A percentile compares a stretch with the other conserved stretches of the same genome.
phyloP scores from a whole-genome alignment of 2,888 invertebrate genomes.

The Carabus problematicus region DNA sequence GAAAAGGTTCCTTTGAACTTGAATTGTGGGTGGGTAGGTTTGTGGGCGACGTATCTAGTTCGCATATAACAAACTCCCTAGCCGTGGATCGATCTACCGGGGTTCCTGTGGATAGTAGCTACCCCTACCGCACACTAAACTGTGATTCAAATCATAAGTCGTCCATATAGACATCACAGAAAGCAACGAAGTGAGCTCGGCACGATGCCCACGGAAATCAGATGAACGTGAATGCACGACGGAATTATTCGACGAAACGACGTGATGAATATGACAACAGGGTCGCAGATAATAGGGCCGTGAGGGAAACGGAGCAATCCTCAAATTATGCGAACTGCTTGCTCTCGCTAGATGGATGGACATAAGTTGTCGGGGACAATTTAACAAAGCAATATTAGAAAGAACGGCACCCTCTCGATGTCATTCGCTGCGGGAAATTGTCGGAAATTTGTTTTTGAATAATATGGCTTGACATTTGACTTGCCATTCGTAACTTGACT shows the following conservation, averaged over 20 bases:
- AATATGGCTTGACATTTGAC: constrained; percentile 16
- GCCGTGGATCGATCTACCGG: too few species aligned
- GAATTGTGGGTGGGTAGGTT: too few species aligned
- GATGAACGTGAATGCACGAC: too few species aligned
- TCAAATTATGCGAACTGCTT: constrained; percentile 33
- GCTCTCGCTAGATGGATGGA: constrained; percentile 27
- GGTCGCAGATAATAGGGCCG: constrained; percentile 31
- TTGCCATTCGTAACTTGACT: constrained; percentile 10
- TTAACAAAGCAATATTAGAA: constrained; percentile 32
- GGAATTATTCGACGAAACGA: constrained; percentile 2
- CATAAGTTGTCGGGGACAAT: constrained; percentile 34
- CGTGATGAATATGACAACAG: constrained; percentile 35
- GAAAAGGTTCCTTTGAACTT: too few species aligned
- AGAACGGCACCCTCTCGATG: background rate
- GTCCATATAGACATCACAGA: too few species aligned
- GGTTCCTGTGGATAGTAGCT: too few species aligned
- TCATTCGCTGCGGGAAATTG: constrained; percentile 16
- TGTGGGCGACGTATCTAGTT: too few species aligned
- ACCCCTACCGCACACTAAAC: too few species aligned
- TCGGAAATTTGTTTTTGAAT: constrained; percentile 28
- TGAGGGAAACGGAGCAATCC: constrained; percentile 28
- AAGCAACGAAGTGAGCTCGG: too few species aligned
- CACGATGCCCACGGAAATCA: too few species aligned
- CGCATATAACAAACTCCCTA: too few species aligned
- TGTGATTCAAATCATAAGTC: too few species aligned